Percentiles rank a stretch among this genome's conserved stretches.
Conservation (phyloP, 2,888 invertebrate genomes). For the Drosophila niveifrons region DNA sequence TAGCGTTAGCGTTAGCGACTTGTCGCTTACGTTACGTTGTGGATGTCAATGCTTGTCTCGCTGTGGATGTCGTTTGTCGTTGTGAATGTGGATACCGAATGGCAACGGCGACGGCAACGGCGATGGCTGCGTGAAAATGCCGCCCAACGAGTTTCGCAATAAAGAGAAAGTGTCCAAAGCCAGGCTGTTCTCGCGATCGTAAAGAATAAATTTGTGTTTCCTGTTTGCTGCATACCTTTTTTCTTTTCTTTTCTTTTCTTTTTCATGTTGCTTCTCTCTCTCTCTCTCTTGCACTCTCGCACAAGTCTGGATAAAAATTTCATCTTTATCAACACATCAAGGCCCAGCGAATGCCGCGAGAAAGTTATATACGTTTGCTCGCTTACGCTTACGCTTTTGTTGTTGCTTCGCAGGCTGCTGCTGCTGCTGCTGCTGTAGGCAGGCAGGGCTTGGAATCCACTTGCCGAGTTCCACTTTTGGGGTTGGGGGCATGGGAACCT, state of each 20-base stretch:
- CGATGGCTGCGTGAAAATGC: slow-evolving; percentile 75
- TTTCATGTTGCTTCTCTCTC: not conserved
- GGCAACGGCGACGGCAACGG: slow-evolving; percentile 33
- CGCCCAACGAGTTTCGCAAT: slow-evolving; percentile 80
- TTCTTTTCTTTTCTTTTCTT: slow-evolving; percentile 18
- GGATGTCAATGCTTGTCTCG: slow-evolving; percentile 64
- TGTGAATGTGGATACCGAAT: slow-evolving; percentile 38
- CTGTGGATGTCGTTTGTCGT: slow-evolving; percentile 47
- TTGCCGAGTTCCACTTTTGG: not conserved
- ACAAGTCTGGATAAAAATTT: slow-evolving; percentile 50
- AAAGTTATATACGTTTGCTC: slow-evolving; percentile 57
- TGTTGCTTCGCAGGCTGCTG: not conserved
- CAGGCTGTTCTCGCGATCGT: slow-evolving; percentile 81
- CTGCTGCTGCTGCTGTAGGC: slow-evolving; percentile 5
- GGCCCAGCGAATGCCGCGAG: slow-evolving; percentile 54
- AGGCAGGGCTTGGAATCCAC: slow-evolving; percentile 25
- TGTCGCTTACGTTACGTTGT: slow-evolving; percentile 29
- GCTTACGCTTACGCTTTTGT: not conserved
- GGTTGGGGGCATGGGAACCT: slow-evolving; percentile 17
- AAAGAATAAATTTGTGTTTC: slow-evolving; percentile 84
- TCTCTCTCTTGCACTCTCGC: slow-evolving; percentile 4
- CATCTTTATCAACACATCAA: slow-evolving; percentile 49
- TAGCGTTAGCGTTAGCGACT: slow-evolving; percentile 12
- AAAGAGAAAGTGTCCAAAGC: slow-evolving; percentile 82
- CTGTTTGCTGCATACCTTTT: slow-evolving; percentile 68